Evolutionary conservation across 2,113 vertebrate genomes (phyloP).

Genomic region (Tachysurus vachellii): DNA sequence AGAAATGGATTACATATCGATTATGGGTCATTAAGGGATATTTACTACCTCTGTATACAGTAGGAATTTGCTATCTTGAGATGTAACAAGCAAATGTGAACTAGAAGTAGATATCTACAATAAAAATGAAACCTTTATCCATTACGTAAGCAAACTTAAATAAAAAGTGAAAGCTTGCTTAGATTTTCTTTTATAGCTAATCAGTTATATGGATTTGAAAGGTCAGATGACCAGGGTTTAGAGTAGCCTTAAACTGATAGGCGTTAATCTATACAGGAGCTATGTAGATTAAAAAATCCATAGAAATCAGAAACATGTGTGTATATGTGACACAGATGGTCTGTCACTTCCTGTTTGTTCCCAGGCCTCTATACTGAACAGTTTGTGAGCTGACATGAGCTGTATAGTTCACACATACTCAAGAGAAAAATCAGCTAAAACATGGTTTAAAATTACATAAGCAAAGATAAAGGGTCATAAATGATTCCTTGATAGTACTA

Average conservation of each 20-base stretch:
- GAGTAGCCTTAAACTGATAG: neutral
- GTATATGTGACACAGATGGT: neutral
- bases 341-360: conserved; percentile 39
- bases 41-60: conserved; percentile 14
- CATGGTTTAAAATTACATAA: neutral
- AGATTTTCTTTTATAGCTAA: neutral
- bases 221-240: neutral
- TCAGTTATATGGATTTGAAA: neutral
- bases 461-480: neutral
- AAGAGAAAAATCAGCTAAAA: neutral
- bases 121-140: neutral
- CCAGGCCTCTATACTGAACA: conserved; percentile 34
- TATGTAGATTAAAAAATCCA: neutral
- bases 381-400: conserved; percentile 24
- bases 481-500: neutral
- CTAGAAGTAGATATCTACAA: neutral
- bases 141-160: neutral
- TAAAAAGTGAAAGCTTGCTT: neutral
- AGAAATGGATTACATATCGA: conserved; percentile 8
- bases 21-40: conserved; percentile 8
- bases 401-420: neutral
- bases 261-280: neutral
- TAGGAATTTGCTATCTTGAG: neutral
- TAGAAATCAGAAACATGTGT: neutral
- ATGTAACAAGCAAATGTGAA: neutral